Percentiles rank a stretch among this genome's conserved stretches.
These are phyloP conservation scores for Arrhopalites spinosus DNA, from an alignment of 2,888 invertebrate genomes.

Conservation along the genomic window DNA sequence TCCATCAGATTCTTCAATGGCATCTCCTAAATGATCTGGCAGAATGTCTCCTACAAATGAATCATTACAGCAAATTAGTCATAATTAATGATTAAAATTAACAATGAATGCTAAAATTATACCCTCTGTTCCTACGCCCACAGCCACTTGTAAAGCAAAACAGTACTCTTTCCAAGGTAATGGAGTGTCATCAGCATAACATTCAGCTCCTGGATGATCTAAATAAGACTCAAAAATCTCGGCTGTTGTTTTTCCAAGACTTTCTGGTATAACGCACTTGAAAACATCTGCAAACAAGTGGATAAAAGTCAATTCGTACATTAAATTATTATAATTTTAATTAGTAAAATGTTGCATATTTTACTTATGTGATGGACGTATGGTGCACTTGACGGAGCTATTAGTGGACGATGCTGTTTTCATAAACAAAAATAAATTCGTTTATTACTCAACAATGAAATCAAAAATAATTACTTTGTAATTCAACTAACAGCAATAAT, in stretches of 20 bases:
- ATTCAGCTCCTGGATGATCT: constrained; percentile 68
- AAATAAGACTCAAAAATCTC: constrained; percentile 70
- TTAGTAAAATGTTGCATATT: no score
- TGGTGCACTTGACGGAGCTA: constrained; percentile 64
- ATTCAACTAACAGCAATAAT: constrained; percentile 69
- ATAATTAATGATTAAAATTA: background rate
- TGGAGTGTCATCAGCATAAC: constrained; percentile 74
- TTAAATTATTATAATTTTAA: no score
- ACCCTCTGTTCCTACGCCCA: background rate
- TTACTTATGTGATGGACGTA: constrained; percentile 78
- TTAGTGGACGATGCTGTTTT: constrained; percentile 59
- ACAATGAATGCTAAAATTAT: background rate
- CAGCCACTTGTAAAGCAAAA: background rate
- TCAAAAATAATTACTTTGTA: no score
- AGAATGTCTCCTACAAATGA: constrained; percentile 75
- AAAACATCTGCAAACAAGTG: constrained; percentile 65
- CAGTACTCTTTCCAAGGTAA: constrained; percentile 70
- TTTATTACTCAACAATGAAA: no score
- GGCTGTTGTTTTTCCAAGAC: constrained; percentile 35
- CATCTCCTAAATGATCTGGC: constrained; percentile 72
- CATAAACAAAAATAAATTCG: background rate
- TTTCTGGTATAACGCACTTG: constrained; percentile 66
- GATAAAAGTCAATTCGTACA: no score
- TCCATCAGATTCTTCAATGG: constrained; percentile 77
- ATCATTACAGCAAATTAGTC: background rate